Evolutionary conservation across 2,797 vertebrate genomes (phyloP).

Genomic region (Lophotriccus pileatus): DNA sequence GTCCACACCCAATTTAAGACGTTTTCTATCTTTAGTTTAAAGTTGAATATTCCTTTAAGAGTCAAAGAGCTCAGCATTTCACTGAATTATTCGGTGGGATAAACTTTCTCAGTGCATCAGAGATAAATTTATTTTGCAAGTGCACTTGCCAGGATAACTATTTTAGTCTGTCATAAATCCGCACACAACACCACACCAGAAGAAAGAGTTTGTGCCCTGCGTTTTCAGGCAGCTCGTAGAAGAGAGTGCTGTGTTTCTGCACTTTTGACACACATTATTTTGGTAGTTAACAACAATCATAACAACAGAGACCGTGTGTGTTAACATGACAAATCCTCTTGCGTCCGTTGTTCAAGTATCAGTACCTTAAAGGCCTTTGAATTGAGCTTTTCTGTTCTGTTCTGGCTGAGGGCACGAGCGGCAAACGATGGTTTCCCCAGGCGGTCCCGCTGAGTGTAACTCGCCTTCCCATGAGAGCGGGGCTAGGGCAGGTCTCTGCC

Average conservation of each 20-base stretch:
- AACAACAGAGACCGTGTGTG: background rate
- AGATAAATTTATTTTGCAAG: background rate
- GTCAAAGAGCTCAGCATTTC: background rate
- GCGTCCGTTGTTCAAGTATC: background rate
- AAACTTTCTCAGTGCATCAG: background rate
- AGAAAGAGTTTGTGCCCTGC: background rate
- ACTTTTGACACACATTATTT: background rate
- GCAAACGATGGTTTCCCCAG: rapidly evolving
- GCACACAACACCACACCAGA: background rate
- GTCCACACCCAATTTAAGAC: background rate
- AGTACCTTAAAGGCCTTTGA: background rate
- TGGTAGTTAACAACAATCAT: background rate
- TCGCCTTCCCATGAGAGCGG: background rate
- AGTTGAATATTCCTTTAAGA: background rate
- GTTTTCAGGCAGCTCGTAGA: background rate
- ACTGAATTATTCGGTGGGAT: background rate
- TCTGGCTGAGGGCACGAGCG: too few relatives aligned
- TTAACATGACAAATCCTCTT: background rate
- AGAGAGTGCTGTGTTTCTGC: background rate
- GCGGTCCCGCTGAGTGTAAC: background rate
- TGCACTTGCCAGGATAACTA: background rate
- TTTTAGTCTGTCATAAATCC: background rate
- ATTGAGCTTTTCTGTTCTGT: rapidly evolving
- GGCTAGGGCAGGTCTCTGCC: background rate
- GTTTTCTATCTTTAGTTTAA: background rate